Base-by-base conservation (phyloP, 1,140 invertebrate genomes). In the Neodiprion lecontei region DNA sequence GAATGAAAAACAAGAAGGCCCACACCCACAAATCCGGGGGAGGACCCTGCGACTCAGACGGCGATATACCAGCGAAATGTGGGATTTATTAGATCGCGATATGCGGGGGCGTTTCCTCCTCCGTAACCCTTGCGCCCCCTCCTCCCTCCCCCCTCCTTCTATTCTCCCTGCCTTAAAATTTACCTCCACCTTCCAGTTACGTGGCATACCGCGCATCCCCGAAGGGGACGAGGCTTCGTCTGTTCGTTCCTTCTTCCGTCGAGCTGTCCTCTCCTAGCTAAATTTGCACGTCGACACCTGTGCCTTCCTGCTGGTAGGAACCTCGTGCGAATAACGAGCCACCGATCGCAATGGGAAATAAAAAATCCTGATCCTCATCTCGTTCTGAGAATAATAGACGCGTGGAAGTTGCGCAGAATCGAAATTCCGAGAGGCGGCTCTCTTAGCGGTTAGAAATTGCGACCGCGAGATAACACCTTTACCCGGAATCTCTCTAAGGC, bases 41-140 rank as follows among this genome's bases (percentile, higher is more conserved):
- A 66, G 73, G 76, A 72, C 72, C 76, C 74, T 74, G 80, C 78
- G 76, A 81, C 81, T 77, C 80, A 77, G 79, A 76, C 80, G 79
- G 82, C 82, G 82, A 86, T 87, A 87, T 86, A 87, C 85, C 83
- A 83, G 85, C 86, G 84, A 87, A 88, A 87, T 87, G 86, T 87
- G 87, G 85, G 83, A 88, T 88, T 88, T 88, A 88, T 88, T 88
- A 88, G 87, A 88, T 88, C 87, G 84, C 86, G 87, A 88, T 88
- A 88, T 81, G 82, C 83, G 83, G 86, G 86, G 87, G 87, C 86
- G 86, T 87, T 84, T 74, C 84, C 40, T 23, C 40, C 14, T 69
- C 21, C 67, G 21, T 69, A 21, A 69, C 67, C 67, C 67, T 82
- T 77, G 67, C 65, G 67, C 50, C 65, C 70, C 72, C 78, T 84